phyloP scores from a whole-genome alignment of 23 tunicate genomes.

The Trididemnum clinides region DNA sequence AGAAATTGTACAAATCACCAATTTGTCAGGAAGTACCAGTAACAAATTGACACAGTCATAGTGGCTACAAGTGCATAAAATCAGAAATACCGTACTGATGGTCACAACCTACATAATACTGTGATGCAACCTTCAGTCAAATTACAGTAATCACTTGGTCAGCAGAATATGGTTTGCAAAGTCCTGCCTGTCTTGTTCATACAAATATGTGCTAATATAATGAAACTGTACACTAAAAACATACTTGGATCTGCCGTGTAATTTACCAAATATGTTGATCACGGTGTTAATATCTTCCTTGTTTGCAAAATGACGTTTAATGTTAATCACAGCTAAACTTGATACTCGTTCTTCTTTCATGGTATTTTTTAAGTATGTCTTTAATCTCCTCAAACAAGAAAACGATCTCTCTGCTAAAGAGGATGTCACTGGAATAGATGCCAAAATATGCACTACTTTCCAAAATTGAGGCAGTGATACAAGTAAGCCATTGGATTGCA shows the following conservation, averaged over 20 bases:
- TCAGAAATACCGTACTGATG: too few relatives aligned
- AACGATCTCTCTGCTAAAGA: slow-evolving; percentile 18
- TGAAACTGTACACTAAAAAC: background rate
- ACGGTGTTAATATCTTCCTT: background rate
- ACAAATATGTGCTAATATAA: too few relatives aligned
- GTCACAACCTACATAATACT: too few relatives aligned
- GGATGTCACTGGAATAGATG: slow-evolving; percentile 20
- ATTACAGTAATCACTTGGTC: too few relatives aligned
- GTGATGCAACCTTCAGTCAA: too few relatives aligned
- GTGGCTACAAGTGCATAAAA: too few relatives aligned
- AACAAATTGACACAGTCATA: too few relatives aligned
- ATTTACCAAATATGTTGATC: slow-evolving; percentile 3
- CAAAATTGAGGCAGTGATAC: slow-evolving; percentile 5
- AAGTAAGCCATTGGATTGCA: background rate
- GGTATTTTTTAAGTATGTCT: slow-evolving; percentile 31
- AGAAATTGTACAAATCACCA: too few relatives aligned
- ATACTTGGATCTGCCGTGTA: background rate
- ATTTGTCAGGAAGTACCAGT: too few relatives aligned
- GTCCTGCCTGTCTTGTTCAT: too few relatives aligned
- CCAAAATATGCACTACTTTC: slow-evolving; percentile 17
- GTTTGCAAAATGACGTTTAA: background rate
- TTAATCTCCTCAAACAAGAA: slow-evolving; percentile 32
- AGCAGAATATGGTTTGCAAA: too few relatives aligned
- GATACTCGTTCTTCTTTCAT: slow-evolving; percentile 1
- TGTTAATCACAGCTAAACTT: slow-evolving; percentile 5